These are phyloP conservation scores for Troilus luridus DNA, from an alignment of 2,888 invertebrate genomes.

Conservation along the genomic window DNA sequence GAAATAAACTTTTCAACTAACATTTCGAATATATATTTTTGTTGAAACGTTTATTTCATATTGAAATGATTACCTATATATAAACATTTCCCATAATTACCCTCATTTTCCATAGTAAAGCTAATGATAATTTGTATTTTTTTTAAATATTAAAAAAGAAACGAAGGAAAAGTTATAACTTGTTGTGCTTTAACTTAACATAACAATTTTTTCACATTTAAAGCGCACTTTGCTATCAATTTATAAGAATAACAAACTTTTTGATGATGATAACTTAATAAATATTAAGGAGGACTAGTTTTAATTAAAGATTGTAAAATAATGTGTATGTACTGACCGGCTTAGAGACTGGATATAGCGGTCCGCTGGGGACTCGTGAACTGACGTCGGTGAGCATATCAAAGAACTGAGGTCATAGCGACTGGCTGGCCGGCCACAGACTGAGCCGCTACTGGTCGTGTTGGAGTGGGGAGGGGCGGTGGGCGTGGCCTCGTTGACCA, in stretches of 20 bases:
- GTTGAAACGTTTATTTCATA: too few relatives aligned
- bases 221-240: background rate
- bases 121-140: too few relatives aligned
- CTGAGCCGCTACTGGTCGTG: constrained; percentile 47
- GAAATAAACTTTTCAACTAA: too few relatives aligned
- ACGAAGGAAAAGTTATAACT: too few relatives aligned
- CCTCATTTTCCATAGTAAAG: too few relatives aligned
- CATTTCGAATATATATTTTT: too few relatives aligned
- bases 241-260: background rate
- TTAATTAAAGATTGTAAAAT: background rate
- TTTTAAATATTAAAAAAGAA: too few relatives aligned
- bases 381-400: constrained; percentile 63
- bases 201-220: too few relatives aligned
- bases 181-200: too few relatives aligned
- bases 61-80: too few relatives aligned
- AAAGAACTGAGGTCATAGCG: background rate
- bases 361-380: constrained; percentile 61
- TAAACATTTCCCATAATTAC: too few relatives aligned
- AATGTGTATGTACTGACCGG: constrained; percentile 57
- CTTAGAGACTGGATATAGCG: constrained; percentile 61
- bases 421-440: constrained; percentile 35
- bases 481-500: constrained; percentile 56
- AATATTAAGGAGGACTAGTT: background rate
- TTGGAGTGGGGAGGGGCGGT: constrained; percentile 55
- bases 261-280: too few relatives aligned